Base-by-base conservation (phyloP, 2,888 invertebrate species). In the Rhingia rostrata region DNA sequence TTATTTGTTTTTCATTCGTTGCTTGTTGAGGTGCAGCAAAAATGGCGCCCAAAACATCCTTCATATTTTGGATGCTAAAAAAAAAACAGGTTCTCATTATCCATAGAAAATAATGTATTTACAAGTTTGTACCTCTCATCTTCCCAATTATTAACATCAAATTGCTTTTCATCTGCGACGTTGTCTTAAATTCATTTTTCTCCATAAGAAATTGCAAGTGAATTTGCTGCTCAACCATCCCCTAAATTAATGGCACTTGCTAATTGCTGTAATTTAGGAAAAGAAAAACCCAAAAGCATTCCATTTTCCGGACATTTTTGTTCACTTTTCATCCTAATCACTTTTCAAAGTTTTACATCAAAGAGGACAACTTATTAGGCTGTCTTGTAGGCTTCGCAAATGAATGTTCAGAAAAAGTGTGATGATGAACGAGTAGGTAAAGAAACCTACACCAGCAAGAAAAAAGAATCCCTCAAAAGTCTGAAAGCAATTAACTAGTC, bases 281-380 rank as follows among this genome's bases (percentile, higher is more conserved):
- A 39, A 33, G 6, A 70, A 56, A 35, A 37, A n/a, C n/a, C 41
- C 49, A 32, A 37, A 14, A 54, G 32, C 12, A 39, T 45, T 43
- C 43, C 43, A 22, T 43, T 37, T 30, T 35, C 14, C 22, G 7
- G 47, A n/a, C 41, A 14, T 39, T 22, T 45, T 53, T 33, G 43
- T 45, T 45, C 1, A 4, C 4, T 54, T 10, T 12, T 39, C 43
- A 69, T 69, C 30, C 41, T 83, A 78, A 83, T 78, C 77, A 73
- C 72, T 73, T 73, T 78, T 39, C 43, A 63, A 83, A 79, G 22
- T 69, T 74, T 67, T 43, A 61, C 67, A 64, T 83, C 82, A 83
- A 83, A 83, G 74, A 74, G 64, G 58, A 45, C 37, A 72, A 75
- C 56, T 67, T 51, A 54, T 67, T 49, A 39, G 56, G 54, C 12